phyloP scores from a whole-genome alignment of 2,888 invertebrate species.

The Pristionchus exspectatus region DNA sequence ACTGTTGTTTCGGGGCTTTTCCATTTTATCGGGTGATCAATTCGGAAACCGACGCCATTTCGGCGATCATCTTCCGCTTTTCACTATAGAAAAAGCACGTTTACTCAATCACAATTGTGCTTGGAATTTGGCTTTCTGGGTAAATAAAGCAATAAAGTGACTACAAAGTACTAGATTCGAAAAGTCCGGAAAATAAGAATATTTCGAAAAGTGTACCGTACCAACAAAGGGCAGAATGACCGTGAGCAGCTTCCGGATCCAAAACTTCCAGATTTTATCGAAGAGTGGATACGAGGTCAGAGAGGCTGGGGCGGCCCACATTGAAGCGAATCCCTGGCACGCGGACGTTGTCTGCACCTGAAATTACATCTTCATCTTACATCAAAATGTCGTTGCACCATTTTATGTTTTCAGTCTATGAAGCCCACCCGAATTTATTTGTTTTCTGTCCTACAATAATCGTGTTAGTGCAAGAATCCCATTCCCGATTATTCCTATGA shows the following conservation, averaged over 20 bases:
- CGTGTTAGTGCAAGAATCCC: no score
- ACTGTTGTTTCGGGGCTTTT: neutral
- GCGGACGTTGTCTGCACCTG: conserved; percentile 64
- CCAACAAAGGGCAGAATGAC: conserved; percentile 75
- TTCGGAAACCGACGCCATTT: neutral
- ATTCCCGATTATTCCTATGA: no score
- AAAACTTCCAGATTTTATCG: conserved; percentile 74
- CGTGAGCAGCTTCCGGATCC: conserved; percentile 71
- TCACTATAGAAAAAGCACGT: neutral
- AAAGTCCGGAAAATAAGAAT: no score
- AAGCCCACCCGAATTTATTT: no score
- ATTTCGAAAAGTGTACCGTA: conserved; percentile 20
- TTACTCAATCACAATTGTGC: neutral
- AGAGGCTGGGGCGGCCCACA: conserved; percentile 66
- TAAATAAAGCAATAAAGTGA: neutral
- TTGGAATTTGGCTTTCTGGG: neutral
- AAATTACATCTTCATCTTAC: neutral
- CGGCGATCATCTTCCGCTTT: neutral
- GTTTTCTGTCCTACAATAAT: no score
- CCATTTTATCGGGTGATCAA: neutral
- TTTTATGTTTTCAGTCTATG: no score
- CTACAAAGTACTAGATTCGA: no score
- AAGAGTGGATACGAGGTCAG: conserved; percentile 65
- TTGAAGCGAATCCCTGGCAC: conserved; percentile 69
- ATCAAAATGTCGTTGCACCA: no score